A percentile compares a stretch with the other conserved stretches of the same genome.
These are phyloP conservation scores for Ophion obscuratus DNA, from an alignment of 2,888 invertebrate species.

Conservation along the genomic window DNA sequence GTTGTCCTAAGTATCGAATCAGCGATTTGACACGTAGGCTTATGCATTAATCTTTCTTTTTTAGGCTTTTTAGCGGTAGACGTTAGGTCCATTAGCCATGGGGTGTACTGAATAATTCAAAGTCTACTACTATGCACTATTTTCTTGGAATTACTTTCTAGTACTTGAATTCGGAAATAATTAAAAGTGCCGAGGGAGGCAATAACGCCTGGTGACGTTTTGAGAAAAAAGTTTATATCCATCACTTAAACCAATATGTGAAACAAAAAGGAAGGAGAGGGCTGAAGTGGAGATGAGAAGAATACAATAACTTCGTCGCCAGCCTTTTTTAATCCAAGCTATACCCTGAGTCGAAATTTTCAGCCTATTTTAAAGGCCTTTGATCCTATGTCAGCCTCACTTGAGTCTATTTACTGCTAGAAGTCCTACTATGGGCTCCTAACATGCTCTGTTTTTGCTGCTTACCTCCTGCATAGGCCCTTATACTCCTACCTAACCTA, in stretches of 20 bases:
- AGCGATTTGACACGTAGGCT: too few species aligned
- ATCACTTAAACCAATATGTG: constrained; percentile 65
- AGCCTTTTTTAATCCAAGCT: constrained; percentile 23
- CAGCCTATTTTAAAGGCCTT: too few species aligned
- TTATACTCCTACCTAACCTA: too few species aligned
- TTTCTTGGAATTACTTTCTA: constrained; percentile 6
- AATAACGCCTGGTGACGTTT: constrained; percentile 44
- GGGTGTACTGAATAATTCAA: background rate
- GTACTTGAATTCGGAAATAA: constrained; percentile 37
- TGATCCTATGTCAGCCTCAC: too few species aligned
- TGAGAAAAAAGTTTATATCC: constrained; percentile 68
- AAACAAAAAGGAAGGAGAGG: background rate
- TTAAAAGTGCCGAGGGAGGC: constrained; percentile 34
- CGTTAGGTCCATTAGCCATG: too few species aligned
- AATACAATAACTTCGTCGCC: constrained; percentile 23
- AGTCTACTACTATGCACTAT: background rate
- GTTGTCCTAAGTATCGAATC: too few species aligned
- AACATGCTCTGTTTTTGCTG: too few species aligned
- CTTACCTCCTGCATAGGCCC: too few species aligned
- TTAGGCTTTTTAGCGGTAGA: too few species aligned
- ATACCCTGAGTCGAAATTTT: background rate
- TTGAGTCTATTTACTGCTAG: too few species aligned
- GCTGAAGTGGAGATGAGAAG: background rate
- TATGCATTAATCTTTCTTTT: too few species aligned
- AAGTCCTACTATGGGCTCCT: too few species aligned